Evolutionary conservation across 2,113 vertebrate genomes (phyloP).

Genomic region (Apteryx owenii): DNA sequence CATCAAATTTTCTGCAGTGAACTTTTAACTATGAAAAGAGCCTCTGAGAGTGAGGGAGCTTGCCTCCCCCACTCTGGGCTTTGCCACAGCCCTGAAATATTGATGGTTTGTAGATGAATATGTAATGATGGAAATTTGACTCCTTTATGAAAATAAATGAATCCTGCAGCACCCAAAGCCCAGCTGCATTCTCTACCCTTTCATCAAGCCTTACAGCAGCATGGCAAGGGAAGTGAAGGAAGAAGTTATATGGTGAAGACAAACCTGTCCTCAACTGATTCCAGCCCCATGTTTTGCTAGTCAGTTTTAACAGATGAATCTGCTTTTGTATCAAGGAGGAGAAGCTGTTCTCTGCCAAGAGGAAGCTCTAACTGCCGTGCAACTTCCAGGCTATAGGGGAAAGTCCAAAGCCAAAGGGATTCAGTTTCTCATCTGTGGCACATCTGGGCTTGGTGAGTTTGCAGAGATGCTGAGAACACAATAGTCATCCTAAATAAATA

Average conservation of each 20-base stretch:
- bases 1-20: constrained; percentile 75
- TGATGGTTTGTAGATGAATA: constrained; percentile 48
- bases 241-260: not conserved
- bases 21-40: constrained; percentile 67
- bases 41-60: constrained; percentile 30
- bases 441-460: not conserved
- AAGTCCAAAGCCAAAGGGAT: not conserved
- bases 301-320: not conserved
- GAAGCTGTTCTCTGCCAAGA: not conserved
- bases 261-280: not conserved
- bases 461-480: not conserved
- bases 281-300: not conserved
- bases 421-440: not conserved
- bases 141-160: constrained; percentile 65
- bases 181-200: not conserved
- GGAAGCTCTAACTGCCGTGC: not conserved
- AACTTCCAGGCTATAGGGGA: not conserved
- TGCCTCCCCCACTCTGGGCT: constrained; percentile 43
- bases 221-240: not conserved
- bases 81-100: constrained; percentile 57
- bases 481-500: not conserved
- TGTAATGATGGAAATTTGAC: constrained; percentile 12
- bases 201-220: not conserved
- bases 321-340: not conserved
- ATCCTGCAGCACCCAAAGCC: not conserved